Evolutionary conservation across 2,888 invertebrate species (phyloP), one percentile per base, ranked within the genome.

Genomic region (Luffia ferchaultella): DNA sequence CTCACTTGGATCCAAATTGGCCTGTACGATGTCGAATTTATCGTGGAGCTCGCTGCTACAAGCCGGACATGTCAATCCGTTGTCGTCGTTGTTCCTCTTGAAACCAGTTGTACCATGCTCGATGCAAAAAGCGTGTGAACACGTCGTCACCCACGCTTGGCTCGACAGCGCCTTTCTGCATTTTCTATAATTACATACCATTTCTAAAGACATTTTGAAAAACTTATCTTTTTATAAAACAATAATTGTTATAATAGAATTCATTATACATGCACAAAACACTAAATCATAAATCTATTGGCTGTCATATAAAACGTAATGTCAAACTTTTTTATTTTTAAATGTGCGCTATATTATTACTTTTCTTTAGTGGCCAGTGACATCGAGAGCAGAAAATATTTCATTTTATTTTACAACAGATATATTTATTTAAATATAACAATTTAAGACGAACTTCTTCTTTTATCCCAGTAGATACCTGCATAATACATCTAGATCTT

Each of bases 71-170:
- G 70, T 76, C 48, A 84, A 57, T 18, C 68, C 67, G 58, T 84
- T 83, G 58, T 79, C 79, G 58, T 79, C 79, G 51, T 72, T 62
- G 54, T 75, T 79, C 57, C 77, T 68, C 62, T 71, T 77, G 55
- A 85, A 82, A 62, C 84, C 82, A 51, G 67, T 70, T 65, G 82
- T 80, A 5, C 85, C 85, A 55, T 86, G 86, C 58, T 86, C 85
- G 43, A 75, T 70, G 57, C 86, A 86, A 69, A 86, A 85, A 55
- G 85, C 85, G 60, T 86, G 86, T 42, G 85, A 85, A 68, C 86
- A 86, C 50, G 82, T 82, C 48, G 85, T 86, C 42, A 85, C 82
- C 80, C 85, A 85, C 45, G 85, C 85, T 62, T 82, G 73, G 62
- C 61, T 76, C 51, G 73, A 64, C 57, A 86, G 62, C 45, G 77